phyloP scores from a whole-genome alignment of 23 tunicate genomes.

The Clavelina lepadiformis region DNA sequence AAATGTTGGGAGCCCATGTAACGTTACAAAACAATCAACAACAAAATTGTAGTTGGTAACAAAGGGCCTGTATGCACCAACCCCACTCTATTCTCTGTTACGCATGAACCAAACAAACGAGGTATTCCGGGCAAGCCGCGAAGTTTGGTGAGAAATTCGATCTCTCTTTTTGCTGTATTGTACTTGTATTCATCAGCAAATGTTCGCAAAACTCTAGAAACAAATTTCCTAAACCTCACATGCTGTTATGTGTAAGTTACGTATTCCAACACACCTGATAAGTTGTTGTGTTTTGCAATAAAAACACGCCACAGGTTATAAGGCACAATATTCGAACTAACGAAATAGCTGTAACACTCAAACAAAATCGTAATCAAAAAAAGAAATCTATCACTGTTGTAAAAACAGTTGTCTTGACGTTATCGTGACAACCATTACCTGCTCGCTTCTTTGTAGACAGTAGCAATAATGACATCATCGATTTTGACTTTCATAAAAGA shows the following conservation, averaged over 20 bases:
- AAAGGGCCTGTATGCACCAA: constrained; percentile 12
- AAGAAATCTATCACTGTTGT: no score
- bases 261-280: no score
- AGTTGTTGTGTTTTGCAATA: no score
- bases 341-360: no score
- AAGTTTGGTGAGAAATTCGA: constrained; percentile 44
- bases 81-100: constrained; percentile 36
- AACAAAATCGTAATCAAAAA: no score
- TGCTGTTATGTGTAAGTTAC: no score
- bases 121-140: constrained; percentile 78
- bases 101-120: constrained; percentile 60
- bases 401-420: no score
- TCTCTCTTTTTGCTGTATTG: constrained; percentile 74
- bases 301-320: no score
- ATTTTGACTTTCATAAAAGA: constrained; percentile 70
- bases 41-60: neutral
- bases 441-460: constrained; percentile 74
- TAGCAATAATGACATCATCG: constrained; percentile 38
- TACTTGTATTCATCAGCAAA: constrained; percentile 65
- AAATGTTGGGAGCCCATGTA: no score
- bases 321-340: no score
- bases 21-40: no score
- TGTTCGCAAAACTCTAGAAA: constrained; percentile 3
- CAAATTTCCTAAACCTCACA: no score
- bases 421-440: constrained; percentile 45